Base-by-base conservation (phyloP, 2,797 vertebrate genomes). In the Florisuga fusca region DNA sequence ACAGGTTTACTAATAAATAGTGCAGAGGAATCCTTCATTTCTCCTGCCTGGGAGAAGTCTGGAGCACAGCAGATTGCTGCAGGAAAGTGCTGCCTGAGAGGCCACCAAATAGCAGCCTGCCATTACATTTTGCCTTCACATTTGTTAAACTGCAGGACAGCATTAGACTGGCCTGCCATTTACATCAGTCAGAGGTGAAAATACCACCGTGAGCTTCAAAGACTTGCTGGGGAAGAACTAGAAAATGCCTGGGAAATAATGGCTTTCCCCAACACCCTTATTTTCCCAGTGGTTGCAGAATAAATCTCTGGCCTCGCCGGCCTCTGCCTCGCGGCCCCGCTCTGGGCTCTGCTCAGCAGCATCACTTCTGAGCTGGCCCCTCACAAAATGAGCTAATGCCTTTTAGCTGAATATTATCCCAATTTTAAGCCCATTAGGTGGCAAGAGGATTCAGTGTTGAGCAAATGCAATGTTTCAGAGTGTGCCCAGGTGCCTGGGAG, bases 261-360 rank as follows among this genome's bases (percentile, higher is more conserved):
- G 92, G 80, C 86, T 62, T 89, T 72, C 53, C 78, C 87, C 19
- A 41, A 85, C 75, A 5, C 75, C 85, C 67, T 96, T 91, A 97
- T 96, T 97, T 95, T 96, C 94, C 61, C 95, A 93, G 95, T 59
- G 69, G 92, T 19, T 54, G 85, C 78, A 36, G 68, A 91, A 83
- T 51, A 91, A 97, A 96, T 75, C 93, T 45, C 50, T 54, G 77
- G 67, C 93, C 87, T 71, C 7, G 1, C 55, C 20, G 66, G 77
- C 45, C 81, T 76, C 31, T 8, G 26, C 10, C 0, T 23, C 0
- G 0, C 72, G 33, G 77, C 89, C 66, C 34, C 0, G 5, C 15
- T 50, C 71, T 16, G 36, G 17, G 31, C 17, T 3, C 20, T 2
- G 18, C 48, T 83, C 55, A 19, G 45, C 36, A 58, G 22, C 1